A percentile compares a stretch with the other conserved stretches of the same genome.
Evolutionary conservation across 2,797 vertebrate genomes (phyloP).

Genomic region (Setipinna tenuifilis): DNA sequence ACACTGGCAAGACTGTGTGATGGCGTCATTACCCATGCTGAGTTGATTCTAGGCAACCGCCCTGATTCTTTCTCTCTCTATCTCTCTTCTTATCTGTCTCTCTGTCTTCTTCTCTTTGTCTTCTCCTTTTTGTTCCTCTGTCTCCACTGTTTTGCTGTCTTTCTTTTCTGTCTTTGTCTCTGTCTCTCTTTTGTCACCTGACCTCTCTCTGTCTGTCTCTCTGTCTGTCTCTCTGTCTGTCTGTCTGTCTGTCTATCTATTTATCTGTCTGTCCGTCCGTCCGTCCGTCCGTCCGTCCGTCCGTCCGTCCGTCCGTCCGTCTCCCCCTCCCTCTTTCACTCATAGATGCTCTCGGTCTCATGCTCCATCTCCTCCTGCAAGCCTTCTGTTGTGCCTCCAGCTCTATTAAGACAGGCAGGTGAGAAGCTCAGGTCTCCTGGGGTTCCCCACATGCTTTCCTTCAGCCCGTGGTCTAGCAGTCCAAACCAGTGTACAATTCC

Average conservation of each 20-base stretch:
- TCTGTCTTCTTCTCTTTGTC: neutral
- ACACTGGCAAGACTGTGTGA: constrained; percentile 48
- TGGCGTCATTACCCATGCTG: constrained; percentile 78
- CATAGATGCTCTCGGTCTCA: neutral
- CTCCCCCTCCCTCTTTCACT: neutral
- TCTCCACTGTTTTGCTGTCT: neutral
- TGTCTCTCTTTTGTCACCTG: neutral
- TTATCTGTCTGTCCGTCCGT: constrained; percentile 2
- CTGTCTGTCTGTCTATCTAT: constrained; percentile 23
- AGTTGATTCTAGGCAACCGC: constrained; percentile 71
- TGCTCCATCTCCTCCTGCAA: neutral
- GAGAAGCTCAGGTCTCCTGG: constrained; percentile 33
- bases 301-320: constrained; percentile 20
- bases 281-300: constrained; percentile 32
- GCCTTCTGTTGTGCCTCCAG: neutral
- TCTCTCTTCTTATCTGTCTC: constrained; percentile 25
- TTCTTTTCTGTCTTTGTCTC: neutral
- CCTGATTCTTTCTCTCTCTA: constrained; percentile 48
- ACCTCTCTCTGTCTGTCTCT: constrained; percentile 27
- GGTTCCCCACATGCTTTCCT: neutral
- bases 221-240: constrained; percentile 28
- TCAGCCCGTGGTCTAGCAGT: neutral
- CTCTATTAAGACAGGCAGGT: constrained; percentile 42
- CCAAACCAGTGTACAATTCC: neutral
- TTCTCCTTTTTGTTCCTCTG: neutral